phyloP scores from a whole-genome alignment of 2,797 vertebrate species.

The Spondyliosoma cantharus region DNA sequence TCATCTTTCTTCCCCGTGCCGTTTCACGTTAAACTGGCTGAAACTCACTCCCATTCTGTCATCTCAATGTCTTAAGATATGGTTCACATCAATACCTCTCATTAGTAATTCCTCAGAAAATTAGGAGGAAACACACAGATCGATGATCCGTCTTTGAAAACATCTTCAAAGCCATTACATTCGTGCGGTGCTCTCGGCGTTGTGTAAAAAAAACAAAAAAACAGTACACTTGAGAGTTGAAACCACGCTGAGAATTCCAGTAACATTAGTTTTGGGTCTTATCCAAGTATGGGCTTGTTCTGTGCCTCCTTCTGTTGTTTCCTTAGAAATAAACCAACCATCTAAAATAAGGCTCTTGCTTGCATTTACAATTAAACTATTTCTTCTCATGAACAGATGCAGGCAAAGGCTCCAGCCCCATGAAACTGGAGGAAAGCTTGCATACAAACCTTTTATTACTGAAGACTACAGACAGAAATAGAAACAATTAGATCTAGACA shows the following conservation, averaged over 20 bases:
- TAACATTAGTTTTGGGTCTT: conserved; percentile 33
- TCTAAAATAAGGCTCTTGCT: conserved; percentile 43
- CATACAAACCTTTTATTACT: neutral
- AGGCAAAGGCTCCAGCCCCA: neutral
- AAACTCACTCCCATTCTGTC: conserved; percentile 31
- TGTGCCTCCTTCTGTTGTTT: conserved; percentile 20
- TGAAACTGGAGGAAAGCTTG: neutral
- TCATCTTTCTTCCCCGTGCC: conserved; percentile 18
- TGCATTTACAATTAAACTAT: conserved; percentile 32
- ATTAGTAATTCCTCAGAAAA: conserved; percentile 33
- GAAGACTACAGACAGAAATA: neutral
- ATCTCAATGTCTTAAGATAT: conserved; percentile 16
- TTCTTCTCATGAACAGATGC: conserved; percentile 1
- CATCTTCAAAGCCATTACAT: conserved; percentile 1
- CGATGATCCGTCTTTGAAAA: conserved; percentile 35
- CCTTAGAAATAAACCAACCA: conserved; percentile 26
- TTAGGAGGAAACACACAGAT: conserved; percentile 12
- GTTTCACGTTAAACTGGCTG: conserved; percentile 29
- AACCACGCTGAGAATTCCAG: conserved; percentile 26
- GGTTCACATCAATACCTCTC: conserved; percentile 24
- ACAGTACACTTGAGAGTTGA: conserved; percentile 26
- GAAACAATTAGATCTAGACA: neutral
- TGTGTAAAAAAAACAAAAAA: conserved; percentile 27
- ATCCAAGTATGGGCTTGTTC: conserved; percentile 29
- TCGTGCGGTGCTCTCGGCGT: conserved; percentile 9